These are phyloP conservation scores for Campylorhamphus procurvoides DNA, from an alignment of 2,113 vertebrate genomes.

Conservation along the genomic window DNA sequence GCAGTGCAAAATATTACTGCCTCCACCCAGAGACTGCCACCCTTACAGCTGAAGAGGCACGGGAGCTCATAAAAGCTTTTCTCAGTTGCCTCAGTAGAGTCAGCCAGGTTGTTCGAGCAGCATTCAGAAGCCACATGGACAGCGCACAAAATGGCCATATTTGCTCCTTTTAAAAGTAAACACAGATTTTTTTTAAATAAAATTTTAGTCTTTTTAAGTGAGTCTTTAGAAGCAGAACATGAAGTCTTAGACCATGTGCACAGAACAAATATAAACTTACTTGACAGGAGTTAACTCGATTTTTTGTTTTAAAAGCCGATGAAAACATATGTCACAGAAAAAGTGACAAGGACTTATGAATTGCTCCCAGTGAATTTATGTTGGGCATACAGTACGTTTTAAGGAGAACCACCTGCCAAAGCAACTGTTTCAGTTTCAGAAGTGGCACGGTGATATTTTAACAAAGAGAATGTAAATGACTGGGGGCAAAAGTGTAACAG, in stretches of 20 bases:
- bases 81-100: not conserved
- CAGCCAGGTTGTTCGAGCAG: not conserved
- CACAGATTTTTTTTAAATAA: not conserved
- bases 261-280: not conserved
- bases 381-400: not conserved
- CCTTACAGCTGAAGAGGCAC: not conserved
- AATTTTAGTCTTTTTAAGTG: not conserved
- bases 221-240: not conserved
- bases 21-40: not conserved
- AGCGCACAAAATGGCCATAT: not conserved
- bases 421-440: not conserved
- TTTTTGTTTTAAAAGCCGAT: not conserved
- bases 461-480: not conserved
- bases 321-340: not conserved
- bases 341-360: not conserved
- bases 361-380: not conserved
- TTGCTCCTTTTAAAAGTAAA: not conserved
- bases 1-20: not conserved
- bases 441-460: not conserved
- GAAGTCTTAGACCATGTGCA: not conserved
- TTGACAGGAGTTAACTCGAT: not conserved
- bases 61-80: not conserved
- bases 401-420: conserved; percentile 13
- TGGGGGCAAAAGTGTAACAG: not conserved
- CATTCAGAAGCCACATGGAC: not conserved